Percentiles rank a stretch among this genome's conserved stretches.
phyloP scores from a whole-genome alignment of 1,140 invertebrate genomes.

The Stegodyphus mimosarum region DNA sequence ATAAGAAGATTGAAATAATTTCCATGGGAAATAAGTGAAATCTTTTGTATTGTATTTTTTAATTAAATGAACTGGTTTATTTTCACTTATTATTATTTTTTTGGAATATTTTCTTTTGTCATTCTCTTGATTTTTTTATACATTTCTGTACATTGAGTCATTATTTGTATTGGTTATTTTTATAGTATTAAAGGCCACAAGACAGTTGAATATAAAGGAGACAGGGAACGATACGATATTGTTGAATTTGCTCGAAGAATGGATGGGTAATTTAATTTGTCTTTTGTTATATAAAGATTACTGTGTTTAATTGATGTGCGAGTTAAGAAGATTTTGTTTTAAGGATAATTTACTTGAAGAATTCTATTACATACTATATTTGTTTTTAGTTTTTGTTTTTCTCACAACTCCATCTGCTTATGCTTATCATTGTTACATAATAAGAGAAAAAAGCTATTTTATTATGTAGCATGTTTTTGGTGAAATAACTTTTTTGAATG shows the following conservation, averaged over 20 bases:
- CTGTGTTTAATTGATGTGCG: neutral
- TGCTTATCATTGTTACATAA: conserved; percentile 4
- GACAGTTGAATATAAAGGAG: conserved; percentile 85
- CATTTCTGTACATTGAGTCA: neutral
- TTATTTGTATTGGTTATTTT: conserved; percentile 63
- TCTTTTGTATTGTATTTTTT: too few species aligned
- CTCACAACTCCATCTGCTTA: too few species aligned
- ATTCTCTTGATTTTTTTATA: neutral
- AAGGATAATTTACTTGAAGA: neutral
- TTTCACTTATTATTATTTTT: neutral
- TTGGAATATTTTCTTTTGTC: neutral
- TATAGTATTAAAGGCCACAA: conserved; percentile 86
- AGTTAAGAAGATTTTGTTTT: neutral
- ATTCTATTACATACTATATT: too few species aligned
- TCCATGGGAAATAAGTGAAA: neutral
- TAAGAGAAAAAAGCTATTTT: too few species aligned
- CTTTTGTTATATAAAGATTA: neutral
- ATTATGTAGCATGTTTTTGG: too few species aligned
- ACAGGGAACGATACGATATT: conserved; percentile 90
- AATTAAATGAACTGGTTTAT: too few species aligned
- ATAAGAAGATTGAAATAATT: neutral
- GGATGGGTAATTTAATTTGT: conserved; percentile 72
- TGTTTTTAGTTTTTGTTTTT: too few species aligned
- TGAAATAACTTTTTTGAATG: too few species aligned
- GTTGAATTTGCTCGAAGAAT: conserved; percentile 92